phyloP scores from a whole-genome alignment of 1,140 invertebrate genomes.

The Telenomus remus region DNA sequence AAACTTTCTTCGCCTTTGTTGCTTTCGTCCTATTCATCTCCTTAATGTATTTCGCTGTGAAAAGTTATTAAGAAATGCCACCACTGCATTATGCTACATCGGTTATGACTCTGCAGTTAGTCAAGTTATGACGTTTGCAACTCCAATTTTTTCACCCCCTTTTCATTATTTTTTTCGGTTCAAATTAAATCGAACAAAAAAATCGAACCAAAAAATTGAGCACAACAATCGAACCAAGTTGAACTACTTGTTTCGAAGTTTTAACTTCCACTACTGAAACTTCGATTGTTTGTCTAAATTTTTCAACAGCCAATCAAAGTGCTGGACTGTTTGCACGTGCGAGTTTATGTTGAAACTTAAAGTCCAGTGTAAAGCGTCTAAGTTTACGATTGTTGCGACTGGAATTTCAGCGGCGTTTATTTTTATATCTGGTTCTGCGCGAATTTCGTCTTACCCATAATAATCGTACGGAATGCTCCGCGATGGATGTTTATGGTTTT shows the following conservation, averaged over 20 bases:
- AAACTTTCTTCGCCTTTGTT: constrained; percentile 41
- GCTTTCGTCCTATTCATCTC: constrained; percentile 45
- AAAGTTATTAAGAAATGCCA: constrained; percentile 57
- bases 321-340: too few species aligned
- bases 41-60: constrained; percentile 41
- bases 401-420: constrained; percentile 52
- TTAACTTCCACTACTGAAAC: too few species aligned
- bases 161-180: too few species aligned
- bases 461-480: constrained; percentile 47
- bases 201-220: too few species aligned
- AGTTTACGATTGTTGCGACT: constrained; percentile 53
- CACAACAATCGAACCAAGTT: too few species aligned
- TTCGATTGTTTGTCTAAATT: too few species aligned
- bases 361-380: neutral
- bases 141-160: constrained; percentile 8
- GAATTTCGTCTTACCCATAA: constrained; percentile 51
- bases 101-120: constrained; percentile 38
- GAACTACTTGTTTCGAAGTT: too few species aligned
- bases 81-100: constrained; percentile 30
- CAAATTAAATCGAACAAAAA: too few species aligned
- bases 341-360: too few species aligned
- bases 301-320: too few species aligned
- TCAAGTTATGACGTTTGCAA: constrained; percentile 27
- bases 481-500: constrained; percentile 57
- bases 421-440: constrained; percentile 40